phyloP scores from a whole-genome alignment of 2,888 invertebrate genomes.

The Seira sanloemensis region DNA sequence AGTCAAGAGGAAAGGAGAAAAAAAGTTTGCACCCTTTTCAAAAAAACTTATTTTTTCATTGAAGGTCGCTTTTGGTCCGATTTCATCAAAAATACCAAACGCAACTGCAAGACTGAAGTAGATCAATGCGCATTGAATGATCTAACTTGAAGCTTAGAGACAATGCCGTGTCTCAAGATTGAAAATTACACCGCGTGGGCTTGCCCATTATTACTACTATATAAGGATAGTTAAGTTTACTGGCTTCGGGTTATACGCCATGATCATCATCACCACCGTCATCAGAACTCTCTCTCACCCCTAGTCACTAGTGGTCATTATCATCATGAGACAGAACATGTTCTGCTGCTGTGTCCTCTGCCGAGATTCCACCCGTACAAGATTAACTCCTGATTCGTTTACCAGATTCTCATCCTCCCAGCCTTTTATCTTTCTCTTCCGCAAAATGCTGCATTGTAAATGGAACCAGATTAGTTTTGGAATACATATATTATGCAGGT shows the following conservation, averaged over 20 bases:
- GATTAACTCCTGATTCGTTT: not conserved
- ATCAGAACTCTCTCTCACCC: slow-evolving; percentile 9
- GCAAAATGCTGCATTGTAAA: not conserved
- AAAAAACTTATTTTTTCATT: not conserved
- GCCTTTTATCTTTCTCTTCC: not conserved
- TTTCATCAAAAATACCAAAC: not conserved
- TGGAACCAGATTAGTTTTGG: slow-evolving; percentile 6
- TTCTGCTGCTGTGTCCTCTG: not conserved
- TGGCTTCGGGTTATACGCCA: slow-evolving; percentile 1
- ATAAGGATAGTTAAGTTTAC: slow-evolving; percentile 38
- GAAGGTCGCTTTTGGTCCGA: not conserved
- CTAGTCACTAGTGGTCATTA: slow-evolving; percentile 19
- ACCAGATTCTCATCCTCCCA: not conserved
- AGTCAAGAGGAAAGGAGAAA: not conserved
- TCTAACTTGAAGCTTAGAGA: no score
- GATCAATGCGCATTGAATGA: slow-evolving; percentile 63
- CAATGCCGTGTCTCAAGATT: not conserved
- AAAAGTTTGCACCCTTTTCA: not conserved
- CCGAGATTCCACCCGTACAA: not conserved
- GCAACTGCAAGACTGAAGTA: not conserved
- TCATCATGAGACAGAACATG: slow-evolving; percentile 22
- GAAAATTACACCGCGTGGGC: slow-evolving; percentile 45
- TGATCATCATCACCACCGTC: slow-evolving; percentile 36
- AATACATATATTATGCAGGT: slow-evolving; percentile 7
- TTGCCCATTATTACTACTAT: slow-evolving; percentile 32